Conservation (phyloP, 2,113 vertebrate species). For the Micronycteris hirsuta region DNA sequence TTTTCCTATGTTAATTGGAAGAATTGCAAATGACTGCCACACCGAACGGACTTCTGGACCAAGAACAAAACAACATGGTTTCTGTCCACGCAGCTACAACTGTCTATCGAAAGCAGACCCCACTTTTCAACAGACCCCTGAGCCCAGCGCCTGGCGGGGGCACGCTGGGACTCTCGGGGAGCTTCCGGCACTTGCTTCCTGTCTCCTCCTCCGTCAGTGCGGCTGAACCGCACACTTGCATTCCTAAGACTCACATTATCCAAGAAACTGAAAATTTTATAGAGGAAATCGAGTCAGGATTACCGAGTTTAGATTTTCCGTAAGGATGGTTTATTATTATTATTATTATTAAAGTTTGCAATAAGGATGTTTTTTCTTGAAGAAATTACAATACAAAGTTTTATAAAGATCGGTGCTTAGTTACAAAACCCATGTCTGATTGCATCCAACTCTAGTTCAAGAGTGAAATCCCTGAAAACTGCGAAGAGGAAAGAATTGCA, state of each 20-base stretch:
- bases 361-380: not conserved
- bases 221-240: not conserved
- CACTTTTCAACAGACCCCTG: not conserved
- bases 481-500: not conserved
- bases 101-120: not conserved
- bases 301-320: not conserved
- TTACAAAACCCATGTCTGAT: not conserved
- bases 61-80: conserved; percentile 14
- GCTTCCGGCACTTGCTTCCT: not conserved
- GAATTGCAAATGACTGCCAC: conserved; percentile 45
- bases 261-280: not conserved
- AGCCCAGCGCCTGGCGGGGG: not conserved
- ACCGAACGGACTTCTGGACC: conserved; percentile 52
- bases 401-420: not conserved
- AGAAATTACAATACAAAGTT: not conserved
- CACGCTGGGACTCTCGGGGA: not conserved
- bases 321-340: not conserved
- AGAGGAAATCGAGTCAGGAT: not conserved
- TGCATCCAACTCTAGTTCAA: not conserved
- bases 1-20: conserved; percentile 55
- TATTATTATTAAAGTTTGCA: not conserved
- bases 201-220: not conserved
- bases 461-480: not conserved
- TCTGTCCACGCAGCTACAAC: not conserved
- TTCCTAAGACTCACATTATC: not conserved